Base-by-base conservation (phyloP, 2,113 vertebrate species). In the Dipodomys spectabilis region DNA sequence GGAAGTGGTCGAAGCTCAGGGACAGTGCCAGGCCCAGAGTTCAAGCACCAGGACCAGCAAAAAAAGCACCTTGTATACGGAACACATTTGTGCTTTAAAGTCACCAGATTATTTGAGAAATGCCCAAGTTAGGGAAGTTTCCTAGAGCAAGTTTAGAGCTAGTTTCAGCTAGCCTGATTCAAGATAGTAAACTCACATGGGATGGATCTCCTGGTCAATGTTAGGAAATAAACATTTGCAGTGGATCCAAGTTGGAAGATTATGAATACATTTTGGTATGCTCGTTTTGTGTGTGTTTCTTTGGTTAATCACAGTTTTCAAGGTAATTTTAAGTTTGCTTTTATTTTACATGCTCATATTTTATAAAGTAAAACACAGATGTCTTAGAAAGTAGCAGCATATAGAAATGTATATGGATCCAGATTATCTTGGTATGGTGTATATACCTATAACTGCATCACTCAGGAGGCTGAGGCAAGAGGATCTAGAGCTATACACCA, bases 251-350 rank as follows among this genome's bases (percentile, higher is more conserved):
- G 57, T 60, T 87, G 32, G 39, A 86, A 88, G 49, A 67, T 44
- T 86, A 62, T n/a, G 57, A 53, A 78, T 30, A 30, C 1, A 39
- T 7, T 72, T 9, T 74, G n/a, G 60, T 86, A 74, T 84, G 60
- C n/a, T 20, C 45, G 12, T 64, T 84, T 39, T 69, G 13, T 68
- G 13, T 67, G 28, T 82, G 39, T 80, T 79, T 95, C 44, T 83
- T 28, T 64, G 57, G 69, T 49, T 86, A 69, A 92, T 32, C 82
- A 49, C 12, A 57, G 6, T 92, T 95, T 93, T 83, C 25, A 92
- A 83, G 82, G 72, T 79, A 49, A 39, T 74, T 93, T 85, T 91
- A 91, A 87, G 53, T 85, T 94, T 90, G 18, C 28, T 91, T 94
- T 30, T 85, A 71, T 95, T 96, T 96, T 80, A 44, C 23, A 20